These are phyloP conservation scores for Sycophila sp. DNA, from an alignment of 1,140 invertebrate genomes.

Conservation along the genomic window DNA sequence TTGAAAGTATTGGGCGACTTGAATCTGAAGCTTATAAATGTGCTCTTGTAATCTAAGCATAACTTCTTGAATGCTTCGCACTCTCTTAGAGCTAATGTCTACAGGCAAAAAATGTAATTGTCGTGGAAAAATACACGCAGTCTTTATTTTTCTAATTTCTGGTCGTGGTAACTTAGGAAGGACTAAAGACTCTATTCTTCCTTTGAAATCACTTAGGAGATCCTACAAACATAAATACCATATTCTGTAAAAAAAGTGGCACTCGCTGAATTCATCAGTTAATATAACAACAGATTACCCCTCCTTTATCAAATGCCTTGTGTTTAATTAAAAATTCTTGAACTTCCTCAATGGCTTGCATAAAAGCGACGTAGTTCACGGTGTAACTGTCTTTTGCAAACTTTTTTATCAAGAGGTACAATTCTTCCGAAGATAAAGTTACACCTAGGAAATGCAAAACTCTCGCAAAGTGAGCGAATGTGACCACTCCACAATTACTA, in stretches of 20 bases:
- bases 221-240: slow-evolving; percentile 64
- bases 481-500: slow-evolving; percentile 76
- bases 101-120: slow-evolving; percentile 70
- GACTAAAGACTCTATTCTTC: slow-evolving; percentile 72
- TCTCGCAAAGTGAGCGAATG: slow-evolving; percentile 75
- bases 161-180: slow-evolving; percentile 73
- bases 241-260: too few relatives aligned
- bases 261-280: too few relatives aligned
- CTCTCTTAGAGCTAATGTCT: slow-evolving; percentile 38
- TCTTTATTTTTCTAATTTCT: slow-evolving; percentile 69
- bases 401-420: slow-evolving; percentile 73
- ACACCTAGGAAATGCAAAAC: slow-evolving; percentile 75
- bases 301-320: neutral
- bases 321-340: slow-evolving; percentile 65
- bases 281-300: neutral
- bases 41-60: slow-evolving; percentile 70
- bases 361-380: slow-evolving; percentile 77
- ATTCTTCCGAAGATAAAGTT: slow-evolving; percentile 72
- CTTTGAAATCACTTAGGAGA: slow-evolving; percentile 68
- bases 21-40: slow-evolving; percentile 70
- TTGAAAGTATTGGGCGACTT: slow-evolving; percentile 73
- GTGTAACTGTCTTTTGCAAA: slow-evolving; percentile 77
- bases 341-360: slow-evolving; percentile 67
- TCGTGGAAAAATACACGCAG: slow-evolving; percentile 66
- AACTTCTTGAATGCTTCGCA: slow-evolving; percentile 61